Conservation (phyloP, 2,797 vertebrate species). For the Hoplostethus mediterraneus region DNA sequence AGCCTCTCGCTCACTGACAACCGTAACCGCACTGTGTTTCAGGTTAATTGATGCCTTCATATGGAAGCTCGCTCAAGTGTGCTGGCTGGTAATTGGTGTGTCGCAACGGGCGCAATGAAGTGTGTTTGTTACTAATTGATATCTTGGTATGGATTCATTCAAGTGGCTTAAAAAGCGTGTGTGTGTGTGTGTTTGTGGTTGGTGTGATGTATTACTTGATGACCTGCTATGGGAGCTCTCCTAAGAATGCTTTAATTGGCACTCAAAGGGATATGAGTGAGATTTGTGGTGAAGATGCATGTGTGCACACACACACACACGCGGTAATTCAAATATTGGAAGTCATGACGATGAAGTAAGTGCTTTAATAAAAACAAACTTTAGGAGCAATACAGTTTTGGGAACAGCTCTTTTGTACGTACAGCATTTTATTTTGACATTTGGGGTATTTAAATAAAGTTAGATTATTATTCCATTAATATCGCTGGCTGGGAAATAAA, state of each 20-base stretch:
- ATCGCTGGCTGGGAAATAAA: no score
- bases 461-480: no score
- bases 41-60: slow-evolving; percentile 47
- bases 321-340: background rate
- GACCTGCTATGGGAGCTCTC: slow-evolving; percentile 20
- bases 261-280: slow-evolving; percentile 36
- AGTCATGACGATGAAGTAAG: no score
- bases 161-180: slow-evolving; percentile 17
- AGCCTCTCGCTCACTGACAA: slow-evolving; percentile 29
- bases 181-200: background rate
- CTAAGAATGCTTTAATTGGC: slow-evolving; percentile 17
- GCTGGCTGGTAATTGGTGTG: slow-evolving; percentile 32
- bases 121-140: slow-evolving; percentile 46
- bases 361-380: no score
- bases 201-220: slow-evolving; percentile 39
- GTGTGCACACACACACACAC: background rate
- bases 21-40: slow-evolving; percentile 21
- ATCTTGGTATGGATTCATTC: slow-evolving; percentile 34
- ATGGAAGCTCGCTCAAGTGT: slow-evolving; percentile 28
- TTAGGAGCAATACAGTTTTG: no score
- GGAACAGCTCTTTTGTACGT: no score
- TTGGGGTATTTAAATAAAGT: no score
- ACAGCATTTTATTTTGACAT: no score
- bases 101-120: slow-evolving; percentile 25
- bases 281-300: slow-evolving; percentile 16